Base-by-base conservation (phyloP, 2,113 vertebrate species). In the Notarius quadriscutis region DNA sequence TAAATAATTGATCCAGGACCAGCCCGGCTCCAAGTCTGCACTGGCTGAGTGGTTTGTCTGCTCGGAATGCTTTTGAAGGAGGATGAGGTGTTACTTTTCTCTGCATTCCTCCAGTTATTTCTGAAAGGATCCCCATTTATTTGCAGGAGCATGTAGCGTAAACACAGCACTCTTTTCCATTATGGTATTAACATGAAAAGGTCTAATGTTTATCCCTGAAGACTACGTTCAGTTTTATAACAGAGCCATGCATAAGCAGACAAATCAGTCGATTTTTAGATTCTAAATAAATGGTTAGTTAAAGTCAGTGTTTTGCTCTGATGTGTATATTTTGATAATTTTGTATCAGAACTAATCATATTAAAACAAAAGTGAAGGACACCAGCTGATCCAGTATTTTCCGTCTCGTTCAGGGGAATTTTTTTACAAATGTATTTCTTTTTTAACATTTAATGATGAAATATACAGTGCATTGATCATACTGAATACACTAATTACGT, bases 1-100 rank as follows among this genome's bases (percentile, higher is more conserved):
- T 96, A 58, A 95, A 96, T 95, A 93, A 95, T 95, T 95, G 67
- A 96, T 92, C 86, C 86, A 82, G 88, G 85, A 85, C 88, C 17
- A 53, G 78, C 87, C 91, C 89, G 90, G 82, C 93, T 93, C 92
- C 75, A 88, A 86, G 88, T 87, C 90, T 83, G 84, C 55, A 50
- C 84, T 86, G 87, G 88, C 74, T 90, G 87, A 91, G 91, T 82
- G 88, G 89, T 92, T 90, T 87, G 87, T 74, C 89, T 91, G 57
- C 80, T 77, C 83, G 30, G 85, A 22, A 74, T 48, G 5, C 88
- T 86, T 85, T 84, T 79, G 81, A 71, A 89, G 55, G 88, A 91
- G 91, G 91, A 88, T 90, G 58, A 85, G 84, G 63, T 67, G 27
- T 80, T n/a, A 79, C 83, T 69, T 71, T 74, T 25, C 62, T 86